Base-by-base conservation (phyloP, 1,140 invertebrate genomes). In the Lasioglossum albipes region DNA sequence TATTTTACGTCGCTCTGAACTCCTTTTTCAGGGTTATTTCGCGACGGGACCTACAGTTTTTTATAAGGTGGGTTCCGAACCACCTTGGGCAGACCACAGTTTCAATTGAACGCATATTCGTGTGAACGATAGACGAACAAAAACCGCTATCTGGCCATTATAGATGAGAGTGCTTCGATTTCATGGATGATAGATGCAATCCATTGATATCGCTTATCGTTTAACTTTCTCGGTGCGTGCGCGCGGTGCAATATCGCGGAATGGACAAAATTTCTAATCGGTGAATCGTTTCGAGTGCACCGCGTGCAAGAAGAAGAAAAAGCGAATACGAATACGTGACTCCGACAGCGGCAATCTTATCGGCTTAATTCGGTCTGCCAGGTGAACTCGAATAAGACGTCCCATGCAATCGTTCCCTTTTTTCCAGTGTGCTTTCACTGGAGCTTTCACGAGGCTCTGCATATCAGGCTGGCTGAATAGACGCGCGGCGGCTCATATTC, bases 401-500 rank as follows among this genome's bases (percentile, higher is more conserved):
- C 36, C 49, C 36, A 45, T 49, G 16, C 62, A 59, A 22, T 42
- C 54, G 10, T 7, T 62, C 57, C 65, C 41, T 42, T 52, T 80
- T 80, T 75, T 61, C 41, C n/a, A 10, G 42, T 31, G 7, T 41
- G 64, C 65, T 80, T 80, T 68, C 79, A 82, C 74, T 10, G 54
- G 75, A 70, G 54, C 70, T 74, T 79, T 74, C 71, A 79, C 59
- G 61, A 79, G 18, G 52, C 76, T 10, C 36, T 72, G 84, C 71
- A 78, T 85, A 85, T 85, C 84, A 69, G 12, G 36, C 27, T 16
- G 27, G 2, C 52, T 73, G 83, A 85, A 79, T 72, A 78, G 79
- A 84, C 79, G 74, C 45, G 79, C 79, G 54, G 52, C 79, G 71
- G 72, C 75, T 85, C 84, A 85, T 85, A 85, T 85, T 76, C 75